A percentile compares a stretch with the other conserved stretches of the same genome.
phyloP scores from a whole-genome alignment of 2,797 vertebrate genomes.

The Remorina albescens region DNA sequence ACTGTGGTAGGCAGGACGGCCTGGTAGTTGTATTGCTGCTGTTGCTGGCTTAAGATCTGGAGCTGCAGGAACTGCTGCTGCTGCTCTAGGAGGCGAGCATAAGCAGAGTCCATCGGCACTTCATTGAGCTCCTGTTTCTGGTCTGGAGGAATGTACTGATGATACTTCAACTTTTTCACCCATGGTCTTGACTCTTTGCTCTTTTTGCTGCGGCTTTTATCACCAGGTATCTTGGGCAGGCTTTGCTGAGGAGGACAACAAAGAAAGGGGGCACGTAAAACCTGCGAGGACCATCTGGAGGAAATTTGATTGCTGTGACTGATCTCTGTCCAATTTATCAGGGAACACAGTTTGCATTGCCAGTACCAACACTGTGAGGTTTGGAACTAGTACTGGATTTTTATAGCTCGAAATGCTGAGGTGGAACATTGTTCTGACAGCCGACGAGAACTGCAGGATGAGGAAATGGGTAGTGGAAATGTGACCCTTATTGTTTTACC shows the following conservation, averaged over 20 bases:
- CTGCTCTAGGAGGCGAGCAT: conserved; percentile 94
- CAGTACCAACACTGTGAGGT: conserved; percentile 49
- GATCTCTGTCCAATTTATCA: conserved; percentile 61
- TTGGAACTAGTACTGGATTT: conserved; percentile 52
- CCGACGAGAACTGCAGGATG: conserved; percentile 76
- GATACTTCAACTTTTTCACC: conserved; percentile 97
- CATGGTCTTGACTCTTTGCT: conserved; percentile 94
- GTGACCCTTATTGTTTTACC: conserved; percentile 80
- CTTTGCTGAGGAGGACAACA: conserved; percentile 87
- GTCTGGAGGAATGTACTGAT: conserved; percentile 98
- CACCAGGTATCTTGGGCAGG: conserved; percentile 88
- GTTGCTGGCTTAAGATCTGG: conserved; percentile 97
- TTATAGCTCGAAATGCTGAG: conserved; percentile 57
- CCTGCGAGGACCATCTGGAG: conserved; percentile 50
- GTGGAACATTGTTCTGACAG: conserved; percentile 70
- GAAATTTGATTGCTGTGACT: conserved; percentile 48
- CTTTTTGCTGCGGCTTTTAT: conserved; percentile 94
- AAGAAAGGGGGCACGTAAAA: conserved; percentile 40
- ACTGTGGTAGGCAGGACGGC: conserved; percentile 85
- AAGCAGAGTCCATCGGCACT: conserved; percentile 94
- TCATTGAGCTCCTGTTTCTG: conserved; percentile 94
- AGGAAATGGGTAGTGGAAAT: conserved; percentile 78
- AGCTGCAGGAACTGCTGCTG: conserved; percentile 98
- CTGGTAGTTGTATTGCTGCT: conserved; percentile 94
- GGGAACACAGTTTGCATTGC: conserved; percentile 41